Conservation (phyloP, 1,140 invertebrate genomes). For the Bombus breviceps region DNA sequence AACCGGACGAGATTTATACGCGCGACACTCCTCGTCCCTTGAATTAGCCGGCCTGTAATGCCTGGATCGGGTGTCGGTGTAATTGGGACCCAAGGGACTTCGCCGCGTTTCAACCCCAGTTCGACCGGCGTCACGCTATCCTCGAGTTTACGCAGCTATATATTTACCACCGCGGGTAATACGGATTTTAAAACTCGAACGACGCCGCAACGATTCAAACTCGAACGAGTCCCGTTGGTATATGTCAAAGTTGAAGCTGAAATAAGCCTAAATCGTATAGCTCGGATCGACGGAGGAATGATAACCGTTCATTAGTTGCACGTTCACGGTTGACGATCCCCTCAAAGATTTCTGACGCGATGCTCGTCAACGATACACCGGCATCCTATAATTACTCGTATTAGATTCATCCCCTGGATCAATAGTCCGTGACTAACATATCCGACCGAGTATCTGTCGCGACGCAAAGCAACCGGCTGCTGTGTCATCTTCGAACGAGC, state of each 20-base stretch:
- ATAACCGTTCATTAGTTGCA: conserved; percentile 6
- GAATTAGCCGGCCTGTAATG: conserved; percentile 79
- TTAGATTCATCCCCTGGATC: conserved; percentile 23
- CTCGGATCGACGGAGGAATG: not conserved
- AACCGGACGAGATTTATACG: conserved; percentile 78
- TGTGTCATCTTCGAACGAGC: conserved; percentile 11
- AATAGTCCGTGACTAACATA: conserved; percentile 34
- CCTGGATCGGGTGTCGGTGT: conserved; percentile 80
- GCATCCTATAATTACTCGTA: conserved; percentile 29
- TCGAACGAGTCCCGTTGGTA: not conserved
- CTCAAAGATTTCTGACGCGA: conserved; percentile 20
- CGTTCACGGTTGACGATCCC: conserved; percentile 15
- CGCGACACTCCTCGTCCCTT: conserved; percentile 73
- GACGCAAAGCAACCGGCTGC: conserved; percentile 22
- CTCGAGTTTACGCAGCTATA: conserved; percentile 23
- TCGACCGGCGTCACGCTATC: conserved; percentile 50
- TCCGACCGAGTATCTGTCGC: not conserved
- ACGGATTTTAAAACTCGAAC: not conserved
- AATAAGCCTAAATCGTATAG: not conserved
- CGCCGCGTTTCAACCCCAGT: conserved; percentile 61
- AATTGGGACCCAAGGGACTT: conserved; percentile 81
- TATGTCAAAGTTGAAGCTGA: not conserved
- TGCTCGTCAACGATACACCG: conserved; percentile 8
- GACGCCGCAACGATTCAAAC: not conserved
- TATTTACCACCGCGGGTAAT: not conserved